Evolutionary conservation across 2,888 invertebrate genomes (phyloP).

Genomic region (Marronus borbonicus): DNA sequence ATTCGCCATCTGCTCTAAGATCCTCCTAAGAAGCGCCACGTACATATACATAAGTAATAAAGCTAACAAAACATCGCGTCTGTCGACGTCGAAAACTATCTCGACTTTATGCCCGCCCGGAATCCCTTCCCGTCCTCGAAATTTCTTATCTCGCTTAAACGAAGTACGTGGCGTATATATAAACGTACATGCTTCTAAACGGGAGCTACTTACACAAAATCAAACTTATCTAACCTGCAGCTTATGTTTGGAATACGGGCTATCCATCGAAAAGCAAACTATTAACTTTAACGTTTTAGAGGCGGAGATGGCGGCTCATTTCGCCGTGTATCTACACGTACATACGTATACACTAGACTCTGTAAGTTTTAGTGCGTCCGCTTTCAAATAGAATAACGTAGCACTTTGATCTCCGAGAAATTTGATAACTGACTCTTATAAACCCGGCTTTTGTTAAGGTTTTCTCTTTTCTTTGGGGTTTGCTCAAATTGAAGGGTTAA

Average conservation of each 20-base stretch:
- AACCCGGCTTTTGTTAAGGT: not conserved
- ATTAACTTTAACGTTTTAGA: slow-evolving; percentile 27
- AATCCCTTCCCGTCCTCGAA: not conserved
- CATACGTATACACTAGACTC: too few relatives aligned
- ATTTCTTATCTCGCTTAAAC: slow-evolving; percentile 19
- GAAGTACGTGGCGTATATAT: not conserved
- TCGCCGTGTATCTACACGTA: not conserved
- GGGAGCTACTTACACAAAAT: slow-evolving; percentile 21
- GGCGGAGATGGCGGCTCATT: not conserved
- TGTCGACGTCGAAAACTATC: slow-evolving; percentile 10
- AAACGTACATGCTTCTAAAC: not conserved
- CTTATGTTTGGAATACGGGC: slow-evolving; percentile 15
- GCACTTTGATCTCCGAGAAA: too few relatives aligned
- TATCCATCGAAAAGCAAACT: slow-evolving; percentile 25
- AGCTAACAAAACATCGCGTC: not conserved
- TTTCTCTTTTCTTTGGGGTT: not conserved
- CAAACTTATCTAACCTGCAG: slow-evolving; percentile 40
- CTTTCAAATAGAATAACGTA: too few relatives aligned
- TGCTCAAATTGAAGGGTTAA: too few relatives aligned
- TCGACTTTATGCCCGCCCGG: not conserved
- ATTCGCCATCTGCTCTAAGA: too few relatives aligned
- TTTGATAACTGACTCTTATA: not conserved
- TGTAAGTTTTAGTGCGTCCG: too few relatives aligned
- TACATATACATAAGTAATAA: not conserved
- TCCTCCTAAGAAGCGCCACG: too few relatives aligned